phyloP scores from a whole-genome alignment of 2,113 vertebrate genomes.

The Gobius niger region DNA sequence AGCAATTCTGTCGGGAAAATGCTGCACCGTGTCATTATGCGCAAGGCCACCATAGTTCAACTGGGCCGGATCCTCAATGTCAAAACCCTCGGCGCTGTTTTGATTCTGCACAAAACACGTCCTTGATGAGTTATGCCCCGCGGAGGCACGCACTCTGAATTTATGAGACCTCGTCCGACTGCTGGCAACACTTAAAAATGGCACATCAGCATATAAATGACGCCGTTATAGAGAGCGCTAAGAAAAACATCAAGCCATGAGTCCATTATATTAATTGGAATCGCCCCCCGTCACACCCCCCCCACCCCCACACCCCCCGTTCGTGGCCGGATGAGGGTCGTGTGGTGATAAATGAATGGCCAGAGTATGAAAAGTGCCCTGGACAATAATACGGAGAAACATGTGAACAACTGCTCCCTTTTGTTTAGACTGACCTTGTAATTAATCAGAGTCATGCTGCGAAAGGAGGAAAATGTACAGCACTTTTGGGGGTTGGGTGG shows the following conservation, averaged over 20 bases:
- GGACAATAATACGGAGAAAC: constrained; percentile 61
- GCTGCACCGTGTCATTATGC: constrained; percentile 51
- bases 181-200: constrained; percentile 59
- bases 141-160: constrained; percentile 46
- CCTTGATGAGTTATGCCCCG: constrained; percentile 59
- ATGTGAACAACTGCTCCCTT: constrained; percentile 69
- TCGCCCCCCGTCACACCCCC: constrained; percentile 26
- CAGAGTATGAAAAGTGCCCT: constrained; percentile 58
- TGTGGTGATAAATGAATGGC: constrained; percentile 72
- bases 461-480: constrained; percentile 45
- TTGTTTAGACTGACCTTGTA: constrained; percentile 74
- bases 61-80: constrained; percentile 58
- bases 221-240: constrained; percentile 57
- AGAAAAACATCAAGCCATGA: constrained; percentile 67
- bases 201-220: constrained; percentile 76
- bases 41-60: constrained; percentile 44
- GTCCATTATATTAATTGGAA: constrained; percentile 80
- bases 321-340: constrained; percentile 36
- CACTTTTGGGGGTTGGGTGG: constrained; percentile 22
- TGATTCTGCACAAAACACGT: constrained; percentile 64
- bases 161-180: constrained; percentile 53
- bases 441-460: constrained; percentile 70
- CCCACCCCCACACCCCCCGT: constrained; percentile 10
- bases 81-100: constrained; percentile 58
- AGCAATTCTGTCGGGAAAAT: constrained; percentile 49